Evolutionary conservation across 2,113 vertebrate genomes (phyloP).

Genomic region (Lepus timidus): DNA sequence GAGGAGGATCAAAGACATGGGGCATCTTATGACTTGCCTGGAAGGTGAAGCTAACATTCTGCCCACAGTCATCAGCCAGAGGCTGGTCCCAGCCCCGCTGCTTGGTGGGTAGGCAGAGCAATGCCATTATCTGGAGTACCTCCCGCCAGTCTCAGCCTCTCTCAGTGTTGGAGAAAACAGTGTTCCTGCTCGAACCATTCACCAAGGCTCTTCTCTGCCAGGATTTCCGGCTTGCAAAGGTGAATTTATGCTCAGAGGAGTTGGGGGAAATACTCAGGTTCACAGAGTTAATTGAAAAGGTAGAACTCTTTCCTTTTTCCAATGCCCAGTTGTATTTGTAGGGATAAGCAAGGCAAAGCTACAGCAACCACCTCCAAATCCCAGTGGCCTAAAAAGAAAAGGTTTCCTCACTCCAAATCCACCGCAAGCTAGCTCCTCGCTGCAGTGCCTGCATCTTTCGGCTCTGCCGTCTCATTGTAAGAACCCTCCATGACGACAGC

Average conservation of each 20-base stretch:
- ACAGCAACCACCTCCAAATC: background rate
- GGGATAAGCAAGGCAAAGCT: accelerated
- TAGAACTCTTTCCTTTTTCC: background rate
- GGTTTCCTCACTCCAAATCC: background rate
- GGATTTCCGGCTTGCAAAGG: background rate
- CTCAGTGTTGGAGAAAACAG: background rate
- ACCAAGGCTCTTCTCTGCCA: background rate
- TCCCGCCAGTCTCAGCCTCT: background rate
- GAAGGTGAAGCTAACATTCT: background rate
- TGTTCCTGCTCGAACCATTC: background rate
- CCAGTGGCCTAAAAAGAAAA: background rate
- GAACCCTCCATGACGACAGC: background rate
- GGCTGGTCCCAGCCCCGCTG: accelerated
- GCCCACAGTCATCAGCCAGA: background rate
- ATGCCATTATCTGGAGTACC: background rate
- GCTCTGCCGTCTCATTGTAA: background rate
- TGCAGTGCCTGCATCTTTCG: background rate
- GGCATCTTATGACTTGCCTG: background rate
- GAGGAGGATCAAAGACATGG: background rate
- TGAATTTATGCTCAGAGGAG: background rate
- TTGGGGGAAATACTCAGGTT: background rate
- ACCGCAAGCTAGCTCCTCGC: background rate
- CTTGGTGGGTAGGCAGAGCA: background rate
- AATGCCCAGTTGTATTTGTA: background rate
- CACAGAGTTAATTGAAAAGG: background rate